Percentiles rank a stretch among this genome's conserved stretches.
Evolutionary conservation across 1,140 invertebrate species (phyloP).

Genomic region (Ruditapes philippinarum): DNA sequence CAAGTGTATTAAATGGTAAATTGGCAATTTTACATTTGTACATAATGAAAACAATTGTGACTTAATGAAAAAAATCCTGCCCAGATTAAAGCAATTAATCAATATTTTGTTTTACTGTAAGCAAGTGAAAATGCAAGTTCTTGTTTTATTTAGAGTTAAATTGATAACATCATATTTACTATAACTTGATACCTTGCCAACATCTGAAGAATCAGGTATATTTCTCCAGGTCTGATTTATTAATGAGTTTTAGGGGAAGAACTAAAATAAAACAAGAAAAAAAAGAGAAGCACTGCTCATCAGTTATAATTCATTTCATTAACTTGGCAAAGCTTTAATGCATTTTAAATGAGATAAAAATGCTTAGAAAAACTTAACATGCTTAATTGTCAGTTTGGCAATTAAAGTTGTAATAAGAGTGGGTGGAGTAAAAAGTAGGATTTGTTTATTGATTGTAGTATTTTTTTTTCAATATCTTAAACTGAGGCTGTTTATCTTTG

Average conservation of each 20-base stretch:
- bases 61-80: neutral
- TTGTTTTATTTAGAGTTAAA: too few species aligned
- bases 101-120: neutral
- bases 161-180: too few species aligned
- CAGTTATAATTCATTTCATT: constrained; percentile 28
- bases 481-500: too few species aligned
- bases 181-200: constrained; percentile 6
- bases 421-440: neutral
- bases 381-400: neutral
- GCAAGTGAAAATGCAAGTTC: neutral
- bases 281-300: neutral
- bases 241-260: too few species aligned
- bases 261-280: too few species aligned
- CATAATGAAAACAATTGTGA: neutral
- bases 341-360: constrained; percentile 12
- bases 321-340: constrained; percentile 18
- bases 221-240: constrained; percentile 13
- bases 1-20: too few species aligned
- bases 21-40: too few species aligned
- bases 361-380: neutral
- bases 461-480: too few species aligned
- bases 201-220: neutral
- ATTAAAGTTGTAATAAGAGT: neutral
- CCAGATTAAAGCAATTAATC: too few species aligned
- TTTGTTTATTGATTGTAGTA: neutral